Evolutionary conservation across 1,140 invertebrate species (phyloP), one percentile per base, ranked within the genome.

Genomic region (Drosophila triauraria): DNA sequence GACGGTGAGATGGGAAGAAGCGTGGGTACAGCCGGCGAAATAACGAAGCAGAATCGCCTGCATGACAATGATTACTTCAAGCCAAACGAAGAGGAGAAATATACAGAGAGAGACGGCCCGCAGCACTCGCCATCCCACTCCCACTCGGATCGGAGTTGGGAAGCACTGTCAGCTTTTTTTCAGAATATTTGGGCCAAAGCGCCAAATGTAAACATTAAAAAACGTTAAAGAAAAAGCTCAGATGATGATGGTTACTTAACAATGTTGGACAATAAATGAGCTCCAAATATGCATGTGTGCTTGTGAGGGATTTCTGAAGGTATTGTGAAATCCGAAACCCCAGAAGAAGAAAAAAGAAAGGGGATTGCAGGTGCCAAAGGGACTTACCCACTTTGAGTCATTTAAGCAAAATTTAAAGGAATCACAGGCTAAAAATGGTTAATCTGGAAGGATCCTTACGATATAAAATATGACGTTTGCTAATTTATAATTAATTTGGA

Each of bases 171-270:
- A 78, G 78, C 69, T 75, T 81, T 70, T 61, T 58, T 48, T 12
- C 70, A 32, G 85, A 86, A 86, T 87, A 86, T 86, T 86, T 86
- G 83, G 83, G 83, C 80, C 83, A 86, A 79, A 86, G 76, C 83
- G 78, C 79, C 79, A 78, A 83, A 77, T 78, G 81, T 87, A 87
- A 86, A 86, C 83, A 84, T 71, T 72, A 57, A 51, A 42, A 56
- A 68, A 50, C 23, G 53, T 42, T 56, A 77, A 77, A 38, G 50
- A 75, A 51, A 74, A 70, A 72, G 82, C 54, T 70, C 61, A 13
- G 78, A 74, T 64, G 82, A 82, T 85, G 82, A 82, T 85, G 79
- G 83, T 86, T 86, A 86, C 83, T 87, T 86, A 86, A 86, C 83
- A 87, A 71, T 79, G 80, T 74, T 87, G 58, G 76, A 82, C 82